Percentiles rank a stretch among this genome's conserved stretches.
These are phyloP conservation scores for Lepidurus packardi DNA, from an alignment of 1,140 invertebrate genomes.

Conservation along the genomic window DNA sequence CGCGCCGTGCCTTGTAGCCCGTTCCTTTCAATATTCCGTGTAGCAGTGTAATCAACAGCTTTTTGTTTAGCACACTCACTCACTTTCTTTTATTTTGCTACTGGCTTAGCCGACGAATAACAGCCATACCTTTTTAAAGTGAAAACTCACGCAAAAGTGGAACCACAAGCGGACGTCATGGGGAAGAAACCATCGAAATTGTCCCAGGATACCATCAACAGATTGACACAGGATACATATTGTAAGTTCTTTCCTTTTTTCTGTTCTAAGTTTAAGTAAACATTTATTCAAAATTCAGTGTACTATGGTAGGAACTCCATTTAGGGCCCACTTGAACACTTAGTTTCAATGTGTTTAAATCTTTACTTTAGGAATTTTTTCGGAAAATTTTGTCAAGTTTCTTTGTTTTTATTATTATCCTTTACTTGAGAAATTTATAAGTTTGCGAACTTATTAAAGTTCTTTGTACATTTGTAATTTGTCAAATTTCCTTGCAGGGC, in stretches of 20 bases:
- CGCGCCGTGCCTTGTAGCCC: not conserved
- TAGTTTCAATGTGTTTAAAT: too few species aligned
- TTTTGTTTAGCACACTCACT: not conserved
- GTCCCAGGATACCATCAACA: conserved; percentile 84
- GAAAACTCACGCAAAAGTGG: not conserved
- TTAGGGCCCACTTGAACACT: not conserved
- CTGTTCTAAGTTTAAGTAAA: conserved; percentile 40
- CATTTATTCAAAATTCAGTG: not conserved
- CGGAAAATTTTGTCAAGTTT: too few species aligned
- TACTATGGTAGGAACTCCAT: not conserved
- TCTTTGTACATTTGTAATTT: too few species aligned
- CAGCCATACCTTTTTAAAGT: not conserved
- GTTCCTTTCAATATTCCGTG: not conserved
- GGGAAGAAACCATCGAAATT: conserved; percentile 88
- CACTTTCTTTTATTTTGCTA: too few species aligned
- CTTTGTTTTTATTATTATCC: too few species aligned
- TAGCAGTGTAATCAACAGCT: not conserved
- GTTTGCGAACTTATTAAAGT: too few species aligned
- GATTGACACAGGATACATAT: conserved; percentile 79
- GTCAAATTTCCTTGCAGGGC: too few species aligned
- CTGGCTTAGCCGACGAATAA: not conserved
- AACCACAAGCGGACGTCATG: conserved; percentile 47
- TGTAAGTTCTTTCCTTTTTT: conserved; percentile 60
- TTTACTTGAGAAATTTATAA: too few species aligned
- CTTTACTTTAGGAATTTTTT: too few species aligned